Conservation (phyloP, 2,888 invertebrate species). For the Xestoiulus laeticollis region DNA sequence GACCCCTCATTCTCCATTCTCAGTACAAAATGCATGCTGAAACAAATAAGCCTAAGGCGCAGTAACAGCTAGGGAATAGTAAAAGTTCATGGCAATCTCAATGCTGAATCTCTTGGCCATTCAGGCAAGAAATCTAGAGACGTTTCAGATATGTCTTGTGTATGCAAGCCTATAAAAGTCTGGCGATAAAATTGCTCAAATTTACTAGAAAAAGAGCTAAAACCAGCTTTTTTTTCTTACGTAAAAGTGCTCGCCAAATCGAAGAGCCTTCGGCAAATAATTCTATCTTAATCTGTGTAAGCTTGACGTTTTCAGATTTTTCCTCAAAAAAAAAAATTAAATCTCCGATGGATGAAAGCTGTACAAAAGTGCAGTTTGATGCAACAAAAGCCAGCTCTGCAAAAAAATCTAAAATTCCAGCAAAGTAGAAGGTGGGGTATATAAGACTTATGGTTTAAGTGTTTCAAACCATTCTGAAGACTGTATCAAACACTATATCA, state of each 20-base stretch:
- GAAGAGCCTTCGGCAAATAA: background rate
- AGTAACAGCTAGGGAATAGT: background rate
- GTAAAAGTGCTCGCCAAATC: background rate
- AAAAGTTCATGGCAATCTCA: conserved; percentile 6
- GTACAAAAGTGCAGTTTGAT: background rate
- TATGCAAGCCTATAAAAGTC: background rate
- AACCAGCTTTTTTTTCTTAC: background rate
- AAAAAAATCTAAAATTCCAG: too few species aligned
- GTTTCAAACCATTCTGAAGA: background rate
- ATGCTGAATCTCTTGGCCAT: background rate
- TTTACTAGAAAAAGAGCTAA: background rate
- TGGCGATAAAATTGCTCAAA: background rate
- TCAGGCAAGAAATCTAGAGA: background rate
- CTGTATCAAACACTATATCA: too few species aligned
- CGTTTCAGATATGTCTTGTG: background rate
- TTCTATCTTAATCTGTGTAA: background rate
- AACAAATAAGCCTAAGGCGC: conserved; percentile 32
- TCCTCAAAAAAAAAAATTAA: background rate
- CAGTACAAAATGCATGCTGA: conserved; percentile 19
- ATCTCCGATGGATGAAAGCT: background rate
- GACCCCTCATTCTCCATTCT: conserved; percentile 20
- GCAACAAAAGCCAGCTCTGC: too few species aligned
- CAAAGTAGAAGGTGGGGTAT: background rate
- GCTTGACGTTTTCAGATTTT: background rate
- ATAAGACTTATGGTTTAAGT: background rate